A percentile compares a stretch with the other conserved stretches of the same genome.
Conservation (phyloP, 2,797 vertebrate species). For the Malacoraja senta region DNA sequence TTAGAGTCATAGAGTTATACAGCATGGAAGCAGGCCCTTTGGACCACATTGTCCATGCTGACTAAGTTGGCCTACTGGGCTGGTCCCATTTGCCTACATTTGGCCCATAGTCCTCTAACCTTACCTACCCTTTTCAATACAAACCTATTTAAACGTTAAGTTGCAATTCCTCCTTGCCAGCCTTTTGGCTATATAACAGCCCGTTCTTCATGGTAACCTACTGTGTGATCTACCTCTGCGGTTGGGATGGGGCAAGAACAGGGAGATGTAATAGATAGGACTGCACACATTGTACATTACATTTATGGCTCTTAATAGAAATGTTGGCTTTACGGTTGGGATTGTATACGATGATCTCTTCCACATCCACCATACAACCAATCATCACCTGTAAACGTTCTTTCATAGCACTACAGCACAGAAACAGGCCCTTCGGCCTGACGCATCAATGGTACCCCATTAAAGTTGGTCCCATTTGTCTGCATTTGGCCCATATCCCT, state of each 20-base stretch:
- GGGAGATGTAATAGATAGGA: background rate
- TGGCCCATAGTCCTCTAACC: no score
- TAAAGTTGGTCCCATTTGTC: no score
- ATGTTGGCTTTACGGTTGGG: background rate
- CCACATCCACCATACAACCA: background rate
- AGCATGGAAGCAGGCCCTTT: no score
- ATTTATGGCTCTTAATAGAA: background rate
- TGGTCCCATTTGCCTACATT: no score
- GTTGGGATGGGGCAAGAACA: background rate
- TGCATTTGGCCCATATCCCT: no score
- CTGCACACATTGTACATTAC: background rate
- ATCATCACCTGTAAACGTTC: no score
- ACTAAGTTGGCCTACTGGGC: no score
- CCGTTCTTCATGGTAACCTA: background rate
- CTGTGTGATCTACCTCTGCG: background rate
- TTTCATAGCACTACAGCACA: background rate
- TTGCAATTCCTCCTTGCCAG: slow-evolving; percentile 37
- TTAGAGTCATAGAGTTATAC: no score
- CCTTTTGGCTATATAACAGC: slow-evolving; percentile 39
- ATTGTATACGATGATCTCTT: background rate
- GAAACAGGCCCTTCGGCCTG: no score
- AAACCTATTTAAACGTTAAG: background rate
- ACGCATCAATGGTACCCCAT: no score
- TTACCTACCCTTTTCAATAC: background rate
- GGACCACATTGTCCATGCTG: no score